These are phyloP conservation scores for Pontoporia blainvillei DNA, from an alignment of 2,113 vertebrate genomes.

Conservation along the genomic window DNA sequence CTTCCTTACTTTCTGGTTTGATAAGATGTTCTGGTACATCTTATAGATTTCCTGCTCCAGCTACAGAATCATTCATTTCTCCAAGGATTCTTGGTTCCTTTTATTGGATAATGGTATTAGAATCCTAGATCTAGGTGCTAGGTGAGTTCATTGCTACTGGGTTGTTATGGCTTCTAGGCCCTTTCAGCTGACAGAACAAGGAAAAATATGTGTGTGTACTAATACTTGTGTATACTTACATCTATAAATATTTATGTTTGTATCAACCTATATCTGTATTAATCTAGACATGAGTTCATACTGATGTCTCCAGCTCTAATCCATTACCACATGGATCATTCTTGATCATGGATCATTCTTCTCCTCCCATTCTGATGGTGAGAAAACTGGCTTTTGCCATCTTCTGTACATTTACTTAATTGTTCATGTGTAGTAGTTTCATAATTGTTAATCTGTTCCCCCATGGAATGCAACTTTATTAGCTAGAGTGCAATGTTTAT, in stretches of 20 bases:
- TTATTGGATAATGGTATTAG: not conserved
- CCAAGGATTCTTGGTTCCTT: not conserved
- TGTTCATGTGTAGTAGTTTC: not conserved
- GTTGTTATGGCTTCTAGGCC: not conserved
- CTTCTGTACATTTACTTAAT: not conserved
- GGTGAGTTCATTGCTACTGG: not conserved
- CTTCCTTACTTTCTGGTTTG: not conserved
- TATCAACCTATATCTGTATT: not conserved
- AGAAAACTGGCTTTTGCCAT: not conserved
- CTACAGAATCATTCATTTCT: not conserved
- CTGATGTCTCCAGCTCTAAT: not conserved
- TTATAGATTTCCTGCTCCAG: too few relatives aligned
- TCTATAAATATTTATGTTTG: not conserved
- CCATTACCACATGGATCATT: not conserved
- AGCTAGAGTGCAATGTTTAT: not conserved
- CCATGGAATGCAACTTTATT: not conserved
- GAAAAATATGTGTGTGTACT: not conserved
- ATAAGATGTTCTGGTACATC: not conserved
- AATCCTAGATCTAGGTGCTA: not conserved
- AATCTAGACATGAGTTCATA: not conserved
- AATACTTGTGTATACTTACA: not conserved
- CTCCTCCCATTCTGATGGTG: not conserved
- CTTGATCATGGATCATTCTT: not conserved
- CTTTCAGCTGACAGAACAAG: not conserved
- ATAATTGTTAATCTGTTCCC: not conserved